These are phyloP conservation scores for Silurus lanzhouensis DNA, from an alignment of 2,797 vertebrate species.

Conservation along the genomic window DNA sequence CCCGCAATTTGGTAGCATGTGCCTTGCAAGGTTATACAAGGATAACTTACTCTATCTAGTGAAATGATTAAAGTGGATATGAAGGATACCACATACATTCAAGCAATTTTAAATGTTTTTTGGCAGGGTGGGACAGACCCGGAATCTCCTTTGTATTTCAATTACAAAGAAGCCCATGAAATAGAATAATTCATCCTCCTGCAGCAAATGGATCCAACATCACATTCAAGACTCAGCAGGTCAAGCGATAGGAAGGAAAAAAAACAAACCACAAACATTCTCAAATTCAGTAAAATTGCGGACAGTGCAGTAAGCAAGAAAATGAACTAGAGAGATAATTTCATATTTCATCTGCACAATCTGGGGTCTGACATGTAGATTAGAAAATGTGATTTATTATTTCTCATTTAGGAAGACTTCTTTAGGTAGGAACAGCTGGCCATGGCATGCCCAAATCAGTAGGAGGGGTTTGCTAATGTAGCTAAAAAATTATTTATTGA, in stretches of 20 bases:
- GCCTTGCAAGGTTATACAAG: conserved; percentile 26
- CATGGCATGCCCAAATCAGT: conserved; percentile 40
- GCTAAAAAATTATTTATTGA: conserved; percentile 54
- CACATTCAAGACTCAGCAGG: conserved; percentile 25
- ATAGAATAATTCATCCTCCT: conserved; percentile 63
- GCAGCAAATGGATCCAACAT: conserved; percentile 32
- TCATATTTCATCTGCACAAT: background rate
- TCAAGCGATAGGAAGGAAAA: background rate
- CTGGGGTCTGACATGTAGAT: conserved; percentile 15
- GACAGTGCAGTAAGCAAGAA: background rate
- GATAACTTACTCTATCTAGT: conserved; percentile 57
- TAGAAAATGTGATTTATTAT: conserved; percentile 43
- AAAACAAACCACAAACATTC: background rate
- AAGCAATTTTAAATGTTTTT: conserved; percentile 67
- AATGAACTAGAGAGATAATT: background rate
- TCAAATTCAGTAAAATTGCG: background rate
- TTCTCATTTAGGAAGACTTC: conserved; percentile 34
- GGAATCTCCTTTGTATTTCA: conserved; percentile 64
- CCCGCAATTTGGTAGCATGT: conserved; percentile 13
- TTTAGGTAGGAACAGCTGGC: conserved; percentile 54
- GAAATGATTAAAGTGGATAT: conserved; percentile 66
- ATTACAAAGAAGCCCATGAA: conserved; percentile 56
- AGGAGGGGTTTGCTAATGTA: conserved; percentile 45
- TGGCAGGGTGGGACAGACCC: conserved; percentile 59
- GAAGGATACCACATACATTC: conserved; percentile 65